A percentile compares a stretch with the other conserved stretches of the same genome.
Evolutionary conservation across 2,888 invertebrate species (phyloP).

Genomic region (Hemaris fuciformis): DNA sequence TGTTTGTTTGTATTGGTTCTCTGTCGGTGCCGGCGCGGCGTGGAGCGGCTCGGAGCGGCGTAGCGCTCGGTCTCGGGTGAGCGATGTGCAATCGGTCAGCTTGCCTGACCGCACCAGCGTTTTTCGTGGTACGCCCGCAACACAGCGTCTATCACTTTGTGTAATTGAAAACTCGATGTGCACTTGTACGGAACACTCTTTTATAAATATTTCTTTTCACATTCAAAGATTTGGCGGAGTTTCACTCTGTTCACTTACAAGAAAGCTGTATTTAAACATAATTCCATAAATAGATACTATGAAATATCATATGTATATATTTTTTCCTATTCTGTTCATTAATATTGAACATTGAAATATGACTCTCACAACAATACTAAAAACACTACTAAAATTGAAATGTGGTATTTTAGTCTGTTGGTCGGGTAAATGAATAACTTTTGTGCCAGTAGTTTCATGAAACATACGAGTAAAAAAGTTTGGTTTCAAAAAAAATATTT

Average conservation of each 20-base stretch:
- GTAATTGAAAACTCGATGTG: slow-evolving; percentile 80
- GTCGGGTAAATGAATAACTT: slow-evolving; percentile 21
- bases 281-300: background rate
- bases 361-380: background rate
- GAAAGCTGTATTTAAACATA: background rate
- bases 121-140: slow-evolving; percentile 68
- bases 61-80: slow-evolving; percentile 37
- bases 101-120: slow-evolving; percentile 66
- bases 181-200: slow-evolving; percentile 70
- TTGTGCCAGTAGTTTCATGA: slow-evolving; percentile 26
- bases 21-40: slow-evolving; percentile 23
- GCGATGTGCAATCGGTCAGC: slow-evolving; percentile 69
- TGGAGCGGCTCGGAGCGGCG: background rate
- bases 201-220: slow-evolving; percentile 68
- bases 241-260: background rate
- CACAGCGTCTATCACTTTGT: slow-evolving; percentile 73
- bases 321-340: background rate
- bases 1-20: slow-evolving; percentile 55
- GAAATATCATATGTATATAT: too few species aligned
- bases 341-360: background rate
- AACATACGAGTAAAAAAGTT: background rate
- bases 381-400: background rate
- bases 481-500: background rate
- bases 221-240: background rate
- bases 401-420: slow-evolving; percentile 15